Conservation (phyloP, 2,797 vertebrate genomes). For the Chelidonichthys spinosus region DNA sequence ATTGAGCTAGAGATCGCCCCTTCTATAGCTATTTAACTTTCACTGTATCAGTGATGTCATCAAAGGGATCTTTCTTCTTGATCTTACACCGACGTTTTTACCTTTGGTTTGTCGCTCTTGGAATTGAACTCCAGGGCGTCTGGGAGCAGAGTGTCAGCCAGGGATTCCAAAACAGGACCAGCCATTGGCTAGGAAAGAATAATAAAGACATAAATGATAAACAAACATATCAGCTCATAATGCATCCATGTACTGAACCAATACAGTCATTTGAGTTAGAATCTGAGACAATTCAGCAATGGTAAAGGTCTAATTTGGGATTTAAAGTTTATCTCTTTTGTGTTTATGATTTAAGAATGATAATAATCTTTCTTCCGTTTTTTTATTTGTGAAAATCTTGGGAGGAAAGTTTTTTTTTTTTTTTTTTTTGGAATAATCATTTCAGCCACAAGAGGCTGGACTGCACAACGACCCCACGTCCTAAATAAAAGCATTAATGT, state of each 20-base stretch:
- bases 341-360: too few relatives aligned
- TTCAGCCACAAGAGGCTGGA: too few relatives aligned
- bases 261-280: background rate
- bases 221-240: background rate
- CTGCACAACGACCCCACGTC: too few relatives aligned
- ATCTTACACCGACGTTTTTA: conserved; percentile 45
- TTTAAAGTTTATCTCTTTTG: too few relatives aligned
- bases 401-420: too few relatives aligned
- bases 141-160: conserved; percentile 71
- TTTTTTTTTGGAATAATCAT: too few relatives aligned
- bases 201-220: background rate
- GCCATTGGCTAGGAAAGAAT: conserved; percentile 69
- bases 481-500: too few relatives aligned
- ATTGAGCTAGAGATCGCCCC: background rate
- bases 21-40: background rate
- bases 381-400: too few relatives aligned
- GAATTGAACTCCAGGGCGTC: conserved; percentile 57
- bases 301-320: background rate
- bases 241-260: background rate
- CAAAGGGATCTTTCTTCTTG: background rate
- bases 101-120: conserved; percentile 81
- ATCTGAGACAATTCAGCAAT: background rate
- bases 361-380: too few relatives aligned
- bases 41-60: background rate
- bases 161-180: conserved; percentile 65